Base-by-base conservation (phyloP, 2,113 vertebrate genomes). In the Poeciliopsis turrubarensis region DNA sequence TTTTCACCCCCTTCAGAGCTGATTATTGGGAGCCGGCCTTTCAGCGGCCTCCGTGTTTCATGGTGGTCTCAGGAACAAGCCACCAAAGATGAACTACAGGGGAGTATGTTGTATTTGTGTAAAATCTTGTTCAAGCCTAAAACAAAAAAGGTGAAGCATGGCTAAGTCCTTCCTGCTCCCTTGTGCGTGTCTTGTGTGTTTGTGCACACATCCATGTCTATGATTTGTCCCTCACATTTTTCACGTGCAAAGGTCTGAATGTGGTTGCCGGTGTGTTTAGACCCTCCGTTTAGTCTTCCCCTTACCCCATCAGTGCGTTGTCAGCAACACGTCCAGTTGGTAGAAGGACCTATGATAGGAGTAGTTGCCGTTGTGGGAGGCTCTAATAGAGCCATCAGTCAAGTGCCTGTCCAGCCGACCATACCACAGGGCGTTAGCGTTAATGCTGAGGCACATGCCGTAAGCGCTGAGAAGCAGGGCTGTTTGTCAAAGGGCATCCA, bases 131-230 rank as follows among this genome's bases (percentile, higher is more conserved):
- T 96, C 96, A 91, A 88, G 91, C 91, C 91, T 90, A 86, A 94
- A 94, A 96, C 95, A 97, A 97, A 97, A 97, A 97, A 97, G 96
- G 95, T 96, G 95, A 97, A 96, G 97, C 97, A 96, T 97, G 96
- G 95, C 95, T 97, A 96, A 95, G 94, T 97, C 96, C 94, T 96
- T 97, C 97, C 96, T 96, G 93, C 91, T 95, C 80, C 87, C 76
- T 91, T 87, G 61, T 88, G 78, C 68, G 26, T 65, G 26, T 86
- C 72, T 78, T 89, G 84, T 87, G 80, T 89, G 86, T 82, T 79
- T 88, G 83, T 83, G 74, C 65, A 66, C 65, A 71, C 80, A 79
- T 60, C 75, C 74, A 44, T 68, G 66, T 87, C 79, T 85, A 76
- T 29, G 47, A 19, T 62, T 77, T 71, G 73, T 65, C 78, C 72